A percentile compares a stretch with the other conserved stretches of the same genome.
Evolutionary conservation across 2,797 vertebrate genomes (phyloP).

Genomic region (Botia kubotai): DNA sequence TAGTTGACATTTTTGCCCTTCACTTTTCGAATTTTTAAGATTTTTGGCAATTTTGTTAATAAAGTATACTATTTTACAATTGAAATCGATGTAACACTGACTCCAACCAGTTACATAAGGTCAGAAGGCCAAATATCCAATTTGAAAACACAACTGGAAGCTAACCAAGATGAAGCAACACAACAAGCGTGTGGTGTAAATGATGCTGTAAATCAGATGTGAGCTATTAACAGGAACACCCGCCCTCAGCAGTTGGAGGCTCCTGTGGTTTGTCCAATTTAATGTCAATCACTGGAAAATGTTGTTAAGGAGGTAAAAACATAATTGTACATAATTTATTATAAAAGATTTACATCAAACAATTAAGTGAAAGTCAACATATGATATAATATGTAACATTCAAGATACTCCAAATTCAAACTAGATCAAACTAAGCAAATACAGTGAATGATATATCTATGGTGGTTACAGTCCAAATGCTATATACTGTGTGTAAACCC

Average conservation of each 20-base stretch:
- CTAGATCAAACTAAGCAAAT: neutral
- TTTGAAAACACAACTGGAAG: conserved; percentile 82
- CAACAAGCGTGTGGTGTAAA: conserved; percentile 84
- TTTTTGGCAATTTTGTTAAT: conserved; percentile 87
- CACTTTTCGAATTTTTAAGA: conserved; percentile 70
- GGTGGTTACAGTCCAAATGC: neutral
- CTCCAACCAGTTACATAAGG: conserved; percentile 70
- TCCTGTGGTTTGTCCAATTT: conserved; percentile 89
- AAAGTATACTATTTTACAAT: conserved; percentile 87
- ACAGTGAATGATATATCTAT: neutral
- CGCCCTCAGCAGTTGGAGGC: conserved; percentile 82
- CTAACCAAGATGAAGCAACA: conserved; percentile 90
- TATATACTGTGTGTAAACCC: neutral
- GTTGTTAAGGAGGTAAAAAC: conserved; percentile 76
- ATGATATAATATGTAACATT: no score
- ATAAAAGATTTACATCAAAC: neutral
- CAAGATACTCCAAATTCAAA: no score
- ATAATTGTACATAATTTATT: neutral
- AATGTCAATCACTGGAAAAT: conserved; percentile 86
- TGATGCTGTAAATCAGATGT: conserved; percentile 65
- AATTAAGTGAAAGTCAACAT: no score
- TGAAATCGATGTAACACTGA: conserved; percentile 73
- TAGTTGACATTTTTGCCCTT: conserved; percentile 64
- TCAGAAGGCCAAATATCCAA: conserved; percentile 81
- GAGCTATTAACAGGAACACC: conserved; percentile 90